These are phyloP conservation scores for Platerodrilus igneus DNA, from an alignment of 2,888 invertebrate species.

Conservation along the genomic window DNA sequence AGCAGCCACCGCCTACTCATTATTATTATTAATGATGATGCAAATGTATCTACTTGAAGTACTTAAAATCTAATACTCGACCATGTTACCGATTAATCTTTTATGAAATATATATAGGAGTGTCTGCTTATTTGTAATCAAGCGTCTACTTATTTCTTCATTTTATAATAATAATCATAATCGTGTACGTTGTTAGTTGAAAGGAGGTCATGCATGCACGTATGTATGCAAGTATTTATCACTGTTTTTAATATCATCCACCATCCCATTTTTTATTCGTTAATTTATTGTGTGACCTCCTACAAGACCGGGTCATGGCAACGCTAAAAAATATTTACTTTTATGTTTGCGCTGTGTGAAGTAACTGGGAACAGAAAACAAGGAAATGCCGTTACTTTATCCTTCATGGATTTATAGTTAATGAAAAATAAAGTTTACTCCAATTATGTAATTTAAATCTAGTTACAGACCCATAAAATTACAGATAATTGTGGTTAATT, in stretches of 20 bases:
- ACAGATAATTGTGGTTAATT: too few species aligned
- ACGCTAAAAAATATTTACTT: too few species aligned
- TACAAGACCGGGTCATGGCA: too few species aligned
- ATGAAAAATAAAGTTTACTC: too few species aligned
- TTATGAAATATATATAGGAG: constrained; percentile 19
- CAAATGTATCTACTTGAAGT: constrained; percentile 20
- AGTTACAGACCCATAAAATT: too few species aligned
- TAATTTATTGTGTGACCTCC: too few species aligned
- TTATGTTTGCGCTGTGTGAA: too few species aligned
- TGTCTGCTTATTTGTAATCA: constrained; percentile 23
- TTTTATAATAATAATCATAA: constrained; percentile 16
- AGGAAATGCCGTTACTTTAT: too few species aligned
- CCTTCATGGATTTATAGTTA: too few species aligned
- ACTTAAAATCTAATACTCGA: constrained; percentile 20
- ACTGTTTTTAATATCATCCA: constrained; percentile 8
- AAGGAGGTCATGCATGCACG: constrained; percentile 12
- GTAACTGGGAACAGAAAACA: too few species aligned
- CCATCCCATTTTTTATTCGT: too few species aligned
- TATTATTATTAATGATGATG: constrained; percentile 19
- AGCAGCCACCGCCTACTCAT: constrained; percentile 20
- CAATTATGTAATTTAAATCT: too few species aligned
- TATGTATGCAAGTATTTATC: constrained; percentile 13
- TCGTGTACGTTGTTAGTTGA: constrained; percentile 8
- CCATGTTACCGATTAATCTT: constrained; percentile 20
- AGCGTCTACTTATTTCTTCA: constrained; percentile 16